These are phyloP conservation scores for Myrmecobius fasciatus DNA, from an alignment of 2,113 vertebrate species.

Conservation along the genomic window DNA sequence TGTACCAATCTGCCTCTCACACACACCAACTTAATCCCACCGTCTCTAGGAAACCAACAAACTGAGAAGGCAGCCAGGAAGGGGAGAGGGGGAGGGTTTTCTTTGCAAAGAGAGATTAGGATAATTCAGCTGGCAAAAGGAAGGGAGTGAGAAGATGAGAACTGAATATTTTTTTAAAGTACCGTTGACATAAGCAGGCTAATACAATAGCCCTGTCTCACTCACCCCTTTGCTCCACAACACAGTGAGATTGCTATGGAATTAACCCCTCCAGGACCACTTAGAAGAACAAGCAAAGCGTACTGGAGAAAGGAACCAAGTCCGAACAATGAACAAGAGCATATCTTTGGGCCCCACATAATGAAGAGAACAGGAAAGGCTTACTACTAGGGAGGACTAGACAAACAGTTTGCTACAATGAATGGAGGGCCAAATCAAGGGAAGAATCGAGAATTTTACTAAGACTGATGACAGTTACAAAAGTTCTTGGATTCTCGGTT, in stretches of 20 bases:
- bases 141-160: constrained; percentile 28
- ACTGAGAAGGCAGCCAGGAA: background rate
- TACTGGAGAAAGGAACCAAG: background rate
- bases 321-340: background rate
- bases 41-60: constrained; percentile 36
- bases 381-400: background rate
- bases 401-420: background rate
- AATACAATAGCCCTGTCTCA: background rate
- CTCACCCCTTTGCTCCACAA: constrained; percentile 17
- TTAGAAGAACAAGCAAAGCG: background rate
- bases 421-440: background rate
- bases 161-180: background rate
- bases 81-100: background rate
- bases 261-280: background rate
- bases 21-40: constrained; percentile 28
- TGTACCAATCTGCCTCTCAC: background rate
- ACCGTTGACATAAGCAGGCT: background rate
- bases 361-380: background rate
- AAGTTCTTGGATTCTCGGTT: background rate
- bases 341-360: background rate
- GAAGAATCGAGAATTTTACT: background rate
- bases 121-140: constrained; percentile 14
- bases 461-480: background rate
- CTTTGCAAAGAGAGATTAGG: constrained; percentile 35
- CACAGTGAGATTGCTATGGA: background rate